Conservation (phyloP, 1,140 invertebrate species). For the Heliconius congener region DNA sequence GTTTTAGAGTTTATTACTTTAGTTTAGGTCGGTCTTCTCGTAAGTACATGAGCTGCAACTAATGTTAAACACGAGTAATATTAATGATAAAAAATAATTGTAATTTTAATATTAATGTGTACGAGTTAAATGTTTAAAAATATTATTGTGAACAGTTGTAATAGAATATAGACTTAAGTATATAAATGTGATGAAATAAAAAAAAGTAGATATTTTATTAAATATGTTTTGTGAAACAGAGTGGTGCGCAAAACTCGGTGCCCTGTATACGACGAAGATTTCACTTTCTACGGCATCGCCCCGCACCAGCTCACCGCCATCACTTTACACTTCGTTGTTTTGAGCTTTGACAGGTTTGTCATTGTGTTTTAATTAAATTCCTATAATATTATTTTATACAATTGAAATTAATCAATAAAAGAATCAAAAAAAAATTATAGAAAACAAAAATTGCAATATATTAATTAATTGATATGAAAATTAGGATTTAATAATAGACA, state of each 20-base stretch:
- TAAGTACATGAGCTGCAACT: no score
- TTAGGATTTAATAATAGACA: no score
- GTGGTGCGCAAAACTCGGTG: conserved; percentile 95
- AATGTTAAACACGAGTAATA: background rate
- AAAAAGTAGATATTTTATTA: background rate
- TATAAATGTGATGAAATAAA: no score
- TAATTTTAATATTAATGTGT: no score
- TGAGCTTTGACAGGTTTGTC: conserved; percentile 94
- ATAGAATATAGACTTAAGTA: background rate
- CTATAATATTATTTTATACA: no score
- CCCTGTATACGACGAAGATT: conserved; percentile 97
- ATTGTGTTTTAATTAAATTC: background rate
- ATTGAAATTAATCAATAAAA: no score
- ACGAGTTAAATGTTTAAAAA: no score
- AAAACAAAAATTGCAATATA: no score
- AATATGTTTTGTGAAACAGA: conserved; percentile 60
- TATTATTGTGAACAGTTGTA: background rate
- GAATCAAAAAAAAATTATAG: no score
- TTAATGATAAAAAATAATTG: no score
- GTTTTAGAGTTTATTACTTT: background rate
- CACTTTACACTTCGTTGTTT: conserved; percentile 95
- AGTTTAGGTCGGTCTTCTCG: background rate
- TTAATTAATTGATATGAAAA: no score
- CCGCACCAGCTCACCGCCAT: conserved; percentile 91
- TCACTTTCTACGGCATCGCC: conserved; percentile 96